Evolutionary conservation across 2,113 vertebrate species (phyloP).

Genomic region (Tauraco erythrolophus): DNA sequence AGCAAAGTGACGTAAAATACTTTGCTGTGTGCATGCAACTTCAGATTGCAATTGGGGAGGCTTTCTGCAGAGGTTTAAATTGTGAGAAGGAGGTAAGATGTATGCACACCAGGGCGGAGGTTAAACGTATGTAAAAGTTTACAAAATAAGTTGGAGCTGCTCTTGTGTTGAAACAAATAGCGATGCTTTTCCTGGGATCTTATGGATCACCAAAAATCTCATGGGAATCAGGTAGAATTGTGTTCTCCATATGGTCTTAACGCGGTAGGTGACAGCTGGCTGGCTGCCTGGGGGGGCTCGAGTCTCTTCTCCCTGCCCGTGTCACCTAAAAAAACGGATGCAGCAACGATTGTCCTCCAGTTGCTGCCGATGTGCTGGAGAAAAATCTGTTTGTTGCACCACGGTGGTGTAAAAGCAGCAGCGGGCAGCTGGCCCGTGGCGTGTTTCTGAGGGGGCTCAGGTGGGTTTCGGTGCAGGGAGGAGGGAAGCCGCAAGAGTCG

Average conservation of each 20-base stretch:
- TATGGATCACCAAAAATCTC: not conserved
- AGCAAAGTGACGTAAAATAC: not conserved
- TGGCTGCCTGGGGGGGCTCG: not conserved
- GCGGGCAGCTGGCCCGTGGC: not conserved
- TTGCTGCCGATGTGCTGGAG: not conserved
- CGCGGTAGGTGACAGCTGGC: fast-evolving
- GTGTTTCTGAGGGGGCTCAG: fast-evolving
- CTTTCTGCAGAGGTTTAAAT: not conserved
- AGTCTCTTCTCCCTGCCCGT: not conserved
- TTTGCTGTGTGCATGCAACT: not conserved
- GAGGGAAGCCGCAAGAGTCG: not conserved
- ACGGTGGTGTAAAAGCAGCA: not conserved
- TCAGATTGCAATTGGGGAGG: not conserved
- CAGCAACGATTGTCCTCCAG: not conserved
- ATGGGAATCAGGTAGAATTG: not conserved
- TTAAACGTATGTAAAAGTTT: not conserved
- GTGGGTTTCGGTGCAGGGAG: fast-evolving
- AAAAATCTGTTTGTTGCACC: not conserved
- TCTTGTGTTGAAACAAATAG: not conserved
- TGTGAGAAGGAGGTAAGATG: not conserved
- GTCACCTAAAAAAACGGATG: not conserved
- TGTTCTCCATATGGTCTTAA: fast-evolving
- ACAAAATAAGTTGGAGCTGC: not conserved
- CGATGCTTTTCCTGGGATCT: not conserved
- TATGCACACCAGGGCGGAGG: fast-evolving